phyloP scores from a whole-genome alignment of 2,113 vertebrate genomes.

The Rhinoderma darwinii region DNA sequence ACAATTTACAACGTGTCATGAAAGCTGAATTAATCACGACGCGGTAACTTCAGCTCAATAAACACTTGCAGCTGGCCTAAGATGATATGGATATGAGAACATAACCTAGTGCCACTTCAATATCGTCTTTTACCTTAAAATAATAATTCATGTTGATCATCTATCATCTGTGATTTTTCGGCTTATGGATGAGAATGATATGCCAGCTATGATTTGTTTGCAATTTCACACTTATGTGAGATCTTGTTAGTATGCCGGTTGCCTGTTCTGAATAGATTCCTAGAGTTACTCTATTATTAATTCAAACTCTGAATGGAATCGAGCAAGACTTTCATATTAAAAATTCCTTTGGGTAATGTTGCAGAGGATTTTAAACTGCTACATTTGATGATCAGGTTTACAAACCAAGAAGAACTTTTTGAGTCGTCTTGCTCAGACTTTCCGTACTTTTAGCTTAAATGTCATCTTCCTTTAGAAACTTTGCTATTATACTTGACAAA shows the following conservation, averaged over 20 bases:
- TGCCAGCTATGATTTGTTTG: conserved; percentile 16
- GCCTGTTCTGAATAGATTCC: not conserved
- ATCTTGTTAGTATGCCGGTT: not conserved
- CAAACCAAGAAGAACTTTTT: not conserved
- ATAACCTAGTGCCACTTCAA: conserved; percentile 9
- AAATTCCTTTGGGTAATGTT: not conserved
- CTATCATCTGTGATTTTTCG: conserved; percentile 11
- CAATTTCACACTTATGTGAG: conserved; percentile 22
- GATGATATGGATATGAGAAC: conserved; percentile 28
- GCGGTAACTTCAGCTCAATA: not conserved
- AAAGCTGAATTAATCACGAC: conserved; percentile 34
- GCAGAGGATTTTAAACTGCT: not conserved
- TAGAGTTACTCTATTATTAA: not conserved
- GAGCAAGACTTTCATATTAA: not conserved
- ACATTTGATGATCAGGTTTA: not conserved
- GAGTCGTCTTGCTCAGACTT: no score
- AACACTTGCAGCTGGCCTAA: conserved; percentile 27
- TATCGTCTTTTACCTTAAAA: conserved; percentile 21
- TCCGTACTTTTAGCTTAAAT: not conserved
- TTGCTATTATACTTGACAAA: conserved; percentile 16
- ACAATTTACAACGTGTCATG: conserved; percentile 15
- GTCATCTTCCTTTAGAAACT: not conserved
- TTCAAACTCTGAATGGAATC: not conserved
- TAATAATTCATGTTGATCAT: conserved; percentile 26
- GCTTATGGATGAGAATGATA: not conserved